Percentiles rank a stretch among this genome's conserved stretches.
Evolutionary conservation across 2,113 vertebrate species (phyloP).

Genomic region (Ptilonorhynchus violaceus): DNA sequence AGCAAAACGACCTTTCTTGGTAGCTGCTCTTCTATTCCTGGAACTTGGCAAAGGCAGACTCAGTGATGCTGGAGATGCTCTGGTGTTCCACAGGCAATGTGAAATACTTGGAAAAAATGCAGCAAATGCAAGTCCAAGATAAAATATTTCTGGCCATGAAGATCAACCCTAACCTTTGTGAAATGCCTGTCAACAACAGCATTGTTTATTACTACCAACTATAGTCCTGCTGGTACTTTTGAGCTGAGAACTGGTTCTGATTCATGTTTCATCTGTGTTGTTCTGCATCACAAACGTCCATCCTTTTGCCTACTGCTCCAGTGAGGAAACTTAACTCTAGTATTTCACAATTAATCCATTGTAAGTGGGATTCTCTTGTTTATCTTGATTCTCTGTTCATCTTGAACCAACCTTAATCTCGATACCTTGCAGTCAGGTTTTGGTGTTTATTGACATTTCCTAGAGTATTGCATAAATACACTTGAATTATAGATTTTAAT

Average conservation of each 20-base stretch:
- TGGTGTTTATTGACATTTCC: neutral
- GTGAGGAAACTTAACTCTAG: neutral
- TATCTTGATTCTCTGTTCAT: neutral
- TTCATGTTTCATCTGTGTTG: neutral
- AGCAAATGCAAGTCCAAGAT: neutral
- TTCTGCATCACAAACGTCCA: neutral
- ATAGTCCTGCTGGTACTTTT: neutral
- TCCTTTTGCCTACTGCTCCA: neutral
- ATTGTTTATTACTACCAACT: neutral
- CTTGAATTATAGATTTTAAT: neutral
- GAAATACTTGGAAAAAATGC: neutral
- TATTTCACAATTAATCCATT: neutral
- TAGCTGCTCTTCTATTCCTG: conserved; percentile 26
- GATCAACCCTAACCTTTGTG: neutral
- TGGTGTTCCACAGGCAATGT: neutral
- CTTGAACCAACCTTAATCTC: neutral
- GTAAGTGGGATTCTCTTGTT: neutral
- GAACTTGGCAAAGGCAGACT: conserved; percentile 26
- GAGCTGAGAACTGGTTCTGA: neutral
- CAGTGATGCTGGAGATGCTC: conserved; percentile 10
- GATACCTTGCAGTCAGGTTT: neutral
- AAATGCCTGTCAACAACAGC: neutral
- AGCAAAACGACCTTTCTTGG: neutral
- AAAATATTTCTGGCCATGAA: neutral
- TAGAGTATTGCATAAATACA: neutral